Evolutionary conservation across 2,113 vertebrate species (phyloP).

Genomic region (Perca flavescens): DNA sequence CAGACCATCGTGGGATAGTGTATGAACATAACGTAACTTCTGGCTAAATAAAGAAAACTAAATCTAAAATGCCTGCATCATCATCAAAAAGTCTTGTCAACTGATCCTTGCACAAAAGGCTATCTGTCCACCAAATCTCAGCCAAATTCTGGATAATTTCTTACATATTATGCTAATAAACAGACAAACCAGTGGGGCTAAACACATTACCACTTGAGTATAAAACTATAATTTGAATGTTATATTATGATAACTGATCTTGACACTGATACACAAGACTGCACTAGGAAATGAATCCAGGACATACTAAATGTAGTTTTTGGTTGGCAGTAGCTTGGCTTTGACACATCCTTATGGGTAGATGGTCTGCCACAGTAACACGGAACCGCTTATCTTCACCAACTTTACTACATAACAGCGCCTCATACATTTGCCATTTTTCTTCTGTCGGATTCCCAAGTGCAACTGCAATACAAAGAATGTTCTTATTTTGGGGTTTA

Average conservation of each 20-base stretch:
- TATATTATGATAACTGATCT: neutral
- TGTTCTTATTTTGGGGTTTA: too few relatives aligned
- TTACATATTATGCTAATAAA: neutral
- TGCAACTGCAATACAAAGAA: neutral
- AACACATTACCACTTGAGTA: neutral
- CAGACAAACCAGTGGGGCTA: neutral
- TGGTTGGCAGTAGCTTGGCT: neutral
- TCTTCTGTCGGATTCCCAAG: neutral
- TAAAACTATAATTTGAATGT: neutral
- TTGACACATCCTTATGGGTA: neutral
- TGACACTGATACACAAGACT: neutral
- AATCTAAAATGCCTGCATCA: constrained; percentile 43
- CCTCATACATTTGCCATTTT: neutral
- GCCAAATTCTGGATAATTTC: constrained; percentile 1
- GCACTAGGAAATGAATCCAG: neutral
- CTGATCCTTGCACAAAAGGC: constrained; percentile 25
- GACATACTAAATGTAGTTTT: neutral
- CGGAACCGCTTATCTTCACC: neutral
- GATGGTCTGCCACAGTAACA: neutral
- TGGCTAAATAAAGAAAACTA: constrained; percentile 30
- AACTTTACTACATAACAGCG: neutral
- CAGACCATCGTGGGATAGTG: constrained; percentile 16
- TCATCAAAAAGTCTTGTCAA: constrained; percentile 14
- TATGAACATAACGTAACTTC: neutral
- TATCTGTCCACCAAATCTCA: constrained; percentile 1